These are phyloP conservation scores for Nymphalis io DNA, from an alignment of 1,140 invertebrate genomes.

Conservation along the genomic window DNA sequence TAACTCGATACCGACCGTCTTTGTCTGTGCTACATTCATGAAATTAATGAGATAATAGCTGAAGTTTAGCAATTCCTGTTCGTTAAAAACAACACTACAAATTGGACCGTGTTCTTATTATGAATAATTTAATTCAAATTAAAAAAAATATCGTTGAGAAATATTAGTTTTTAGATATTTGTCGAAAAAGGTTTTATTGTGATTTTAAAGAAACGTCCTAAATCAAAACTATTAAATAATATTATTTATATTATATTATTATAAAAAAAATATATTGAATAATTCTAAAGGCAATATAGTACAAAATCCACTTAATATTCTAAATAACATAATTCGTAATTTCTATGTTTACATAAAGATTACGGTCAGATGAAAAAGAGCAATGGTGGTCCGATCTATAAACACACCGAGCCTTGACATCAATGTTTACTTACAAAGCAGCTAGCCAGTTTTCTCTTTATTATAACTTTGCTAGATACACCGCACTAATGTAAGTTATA, in stretches of 20 bases:
- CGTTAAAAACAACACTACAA: background rate
- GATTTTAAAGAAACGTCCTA: no score
- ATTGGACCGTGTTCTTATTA: background rate
- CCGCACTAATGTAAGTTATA: background rate
- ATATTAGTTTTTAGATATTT: background rate
- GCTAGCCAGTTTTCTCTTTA: constrained; percentile 20
- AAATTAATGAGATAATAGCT: constrained; percentile 27
- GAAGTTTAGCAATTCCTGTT: constrained; percentile 5
- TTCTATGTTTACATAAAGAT: background rate
- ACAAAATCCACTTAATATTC: no score
- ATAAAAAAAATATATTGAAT: no score
- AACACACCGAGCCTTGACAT: constrained; percentile 13
- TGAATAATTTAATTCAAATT: background rate
- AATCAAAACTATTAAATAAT: no score
- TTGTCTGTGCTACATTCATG: constrained; percentile 16
- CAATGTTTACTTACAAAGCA: constrained; percentile 12
- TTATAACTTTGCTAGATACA: background rate
- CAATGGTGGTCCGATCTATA: constrained; percentile 6
- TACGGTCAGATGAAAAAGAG: background rate
- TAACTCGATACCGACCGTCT: constrained; percentile 25
- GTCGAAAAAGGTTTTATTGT: background rate
- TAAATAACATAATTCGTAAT: no score
- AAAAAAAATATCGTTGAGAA: background rate
- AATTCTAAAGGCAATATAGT: no score
- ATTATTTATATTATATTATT: no score